A percentile compares a stretch with the other conserved stretches of the same genome.
phyloP scores from a whole-genome alignment of 2,797 vertebrate genomes.

The Chloroceryle amazona region DNA sequence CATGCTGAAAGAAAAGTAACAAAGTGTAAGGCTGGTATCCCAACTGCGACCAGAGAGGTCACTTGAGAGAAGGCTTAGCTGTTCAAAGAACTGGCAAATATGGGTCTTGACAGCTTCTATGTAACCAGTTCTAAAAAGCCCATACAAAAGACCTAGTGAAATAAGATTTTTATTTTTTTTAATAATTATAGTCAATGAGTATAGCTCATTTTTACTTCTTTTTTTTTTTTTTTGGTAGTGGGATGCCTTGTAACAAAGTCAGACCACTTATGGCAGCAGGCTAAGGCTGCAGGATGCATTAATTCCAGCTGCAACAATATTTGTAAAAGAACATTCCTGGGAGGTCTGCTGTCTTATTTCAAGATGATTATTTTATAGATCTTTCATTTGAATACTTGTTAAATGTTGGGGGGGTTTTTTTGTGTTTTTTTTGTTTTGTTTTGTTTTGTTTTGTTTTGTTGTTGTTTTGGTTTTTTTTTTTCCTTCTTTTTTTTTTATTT shows the following conservation, averaged over 20 bases:
- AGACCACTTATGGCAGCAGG: slow-evolving; percentile 41
- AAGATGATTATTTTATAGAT: slow-evolving; percentile 16
- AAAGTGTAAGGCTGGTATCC: neutral
- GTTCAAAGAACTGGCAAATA: slow-evolving; percentile 36
- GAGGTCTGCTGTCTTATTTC: slow-evolving; percentile 60
- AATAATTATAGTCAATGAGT: neutral
- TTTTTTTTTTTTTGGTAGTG: fast-evolving
- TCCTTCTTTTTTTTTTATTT: neutral
- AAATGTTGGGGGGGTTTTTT: too few relatives aligned
- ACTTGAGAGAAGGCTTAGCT: slow-evolving; percentile 32
- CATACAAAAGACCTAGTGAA: slow-evolving; percentile 21
- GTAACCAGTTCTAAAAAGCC: neutral
- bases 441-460: neutral
- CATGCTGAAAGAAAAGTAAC: neutral
- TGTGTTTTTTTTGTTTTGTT: too few relatives aligned
- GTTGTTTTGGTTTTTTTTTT: neutral
- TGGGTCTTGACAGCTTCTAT: slow-evolving; percentile 6
- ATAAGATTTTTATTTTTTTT: neutral
- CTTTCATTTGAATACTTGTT: neutral
- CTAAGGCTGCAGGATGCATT: slow-evolving; percentile 9
- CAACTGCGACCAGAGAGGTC: neutral
- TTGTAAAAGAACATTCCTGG: slow-evolving; percentile 61
- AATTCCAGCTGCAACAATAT: slow-evolving; percentile 24
- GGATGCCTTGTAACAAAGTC: neutral
- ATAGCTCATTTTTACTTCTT: neutral